A percentile compares a stretch with the other conserved stretches of the same genome.
phyloP scores from a whole-genome alignment of 1,140 invertebrate genomes.

The Acyrthosiphon pisum region DNA sequence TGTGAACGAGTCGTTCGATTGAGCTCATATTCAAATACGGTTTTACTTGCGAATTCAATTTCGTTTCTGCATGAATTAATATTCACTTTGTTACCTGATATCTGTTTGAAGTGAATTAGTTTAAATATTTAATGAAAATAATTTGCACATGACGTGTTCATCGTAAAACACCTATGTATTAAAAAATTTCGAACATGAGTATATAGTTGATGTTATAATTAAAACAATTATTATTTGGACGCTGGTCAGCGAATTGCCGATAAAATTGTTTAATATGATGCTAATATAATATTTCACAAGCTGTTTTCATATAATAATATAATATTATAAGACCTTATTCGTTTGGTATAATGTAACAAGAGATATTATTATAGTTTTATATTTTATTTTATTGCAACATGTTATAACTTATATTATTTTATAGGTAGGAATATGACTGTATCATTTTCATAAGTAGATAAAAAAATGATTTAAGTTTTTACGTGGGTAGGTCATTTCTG shows the following conservation, averaged over 20 bases:
- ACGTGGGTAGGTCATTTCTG: not conserved
- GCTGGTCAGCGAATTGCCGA: not conserved
- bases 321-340: no score
- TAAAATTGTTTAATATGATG: not conserved
- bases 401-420: not conserved
- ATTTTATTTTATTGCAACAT: not conserved
- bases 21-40: not conserved
- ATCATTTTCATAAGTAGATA: not conserved
- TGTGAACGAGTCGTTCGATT: not conserved
- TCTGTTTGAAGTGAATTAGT: not conserved
- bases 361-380: not conserved
- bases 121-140: conserved; percentile 10
- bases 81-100: not conserved
- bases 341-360: not conserved
- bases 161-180: not conserved
- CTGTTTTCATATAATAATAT: not conserved
- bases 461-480: not conserved
- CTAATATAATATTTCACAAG: not conserved
- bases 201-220: not conserved
- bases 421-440: not conserved
- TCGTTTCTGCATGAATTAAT: not conserved
- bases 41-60: not conserved
- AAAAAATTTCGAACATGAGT: not conserved
- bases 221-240: not conserved
- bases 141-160: not conserved